A percentile compares a stretch with the other conserved stretches of the same genome.
These are phyloP conservation scores for Lophius piscatorius DNA, from an alignment of 2,113 vertebrate genomes.

Conservation along the genomic window DNA sequence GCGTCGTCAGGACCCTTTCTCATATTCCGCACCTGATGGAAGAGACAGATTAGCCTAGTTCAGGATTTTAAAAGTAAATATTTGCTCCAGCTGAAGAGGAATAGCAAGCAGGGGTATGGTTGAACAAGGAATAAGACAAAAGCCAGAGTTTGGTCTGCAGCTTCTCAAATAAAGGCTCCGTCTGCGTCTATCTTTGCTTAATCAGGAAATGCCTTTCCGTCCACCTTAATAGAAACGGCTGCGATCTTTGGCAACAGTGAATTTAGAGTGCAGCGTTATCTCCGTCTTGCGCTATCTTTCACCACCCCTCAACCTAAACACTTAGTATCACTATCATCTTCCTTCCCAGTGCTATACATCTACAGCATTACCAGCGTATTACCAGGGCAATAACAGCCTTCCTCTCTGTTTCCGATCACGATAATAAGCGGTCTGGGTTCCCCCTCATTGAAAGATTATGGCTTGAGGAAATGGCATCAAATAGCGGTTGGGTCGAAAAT, in stretches of 20 bases:
- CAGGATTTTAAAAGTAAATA: conserved; percentile 74
- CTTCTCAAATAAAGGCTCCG: conserved; percentile 64
- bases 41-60: conserved; percentile 63
- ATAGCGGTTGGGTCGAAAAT: conserved; percentile 89
- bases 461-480: conserved; percentile 91
- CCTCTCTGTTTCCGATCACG: conserved; percentile 85
- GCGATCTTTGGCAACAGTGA: conserved; percentile 19
- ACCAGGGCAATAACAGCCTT: conserved; percentile 88
- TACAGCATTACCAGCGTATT: conserved; percentile 84
- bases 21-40: conserved; percentile 61
- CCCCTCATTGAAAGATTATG: conserved; percentile 92
- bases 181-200: conserved; percentile 34
- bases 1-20: conserved; percentile 57
- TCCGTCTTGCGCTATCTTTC: conserved; percentile 41
- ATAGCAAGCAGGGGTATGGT: conserved; percentile 57
- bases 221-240: conserved; percentile 45
- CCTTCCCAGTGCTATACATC: conserved; percentile 51
- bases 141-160: conserved; percentile 48
- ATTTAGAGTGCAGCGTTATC: conserved; percentile 55
- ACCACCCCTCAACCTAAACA: conserved; percentile 49
- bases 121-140: conserved; percentile 61
- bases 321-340: conserved; percentile 52
- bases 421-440: conserved; percentile 91
- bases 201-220: conserved; percentile 48
- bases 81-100: conserved; percentile 73